Evolutionary conservation across 2,113 vertebrate genomes (phyloP), one percentile per base, ranked within the genome.

Genomic region (Symphodus melops): DNA sequence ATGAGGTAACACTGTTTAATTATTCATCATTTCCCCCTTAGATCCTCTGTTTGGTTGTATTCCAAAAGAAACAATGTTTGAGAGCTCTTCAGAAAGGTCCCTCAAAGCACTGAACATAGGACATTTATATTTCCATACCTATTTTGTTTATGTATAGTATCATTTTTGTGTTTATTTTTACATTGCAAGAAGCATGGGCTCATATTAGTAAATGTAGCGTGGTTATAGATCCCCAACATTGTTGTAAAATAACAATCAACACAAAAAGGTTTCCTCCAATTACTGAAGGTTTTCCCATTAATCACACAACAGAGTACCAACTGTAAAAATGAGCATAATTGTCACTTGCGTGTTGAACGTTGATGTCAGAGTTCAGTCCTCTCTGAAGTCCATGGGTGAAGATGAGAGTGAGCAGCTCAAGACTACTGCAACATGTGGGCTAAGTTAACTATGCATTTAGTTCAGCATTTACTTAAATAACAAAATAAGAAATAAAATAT

Each of bases 1-100:
- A 81, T 19, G 68, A 86, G 68, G 79, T 85, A 83, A 63, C 66
- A 37, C 68, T 79, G 81, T 79, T 90, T 85, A 90, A 91, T 90
- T 87, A 89, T 90, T 90, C 75, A 86, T 78, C 54, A 54, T 21
- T 36, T 73, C 83, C 64, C 64, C 44, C 49, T 82, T 55, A 58
- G 65, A 88, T 78, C 56, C 51, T 57, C 55, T 82, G 78, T 81
- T 83, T 89, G 85, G 69, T 79, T 33, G n/a, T 64, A 57, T 54
- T 82, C 62, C 55, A 85, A 53, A 52, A 74, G 55, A 86, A 88
- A 83, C 76, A 86, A 72, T 75, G 62, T 67, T 75, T 73, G 59
- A 67, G 59, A 83, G 67, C 57, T 51, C 37, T 1, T 3, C 69
- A 68, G 80, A 77, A 66, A 52, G 37, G 44, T 48, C 75, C 64